Evolutionary conservation across 2,888 invertebrate species (phyloP).

Genomic region (Acanthoscelides obtectus): DNA sequence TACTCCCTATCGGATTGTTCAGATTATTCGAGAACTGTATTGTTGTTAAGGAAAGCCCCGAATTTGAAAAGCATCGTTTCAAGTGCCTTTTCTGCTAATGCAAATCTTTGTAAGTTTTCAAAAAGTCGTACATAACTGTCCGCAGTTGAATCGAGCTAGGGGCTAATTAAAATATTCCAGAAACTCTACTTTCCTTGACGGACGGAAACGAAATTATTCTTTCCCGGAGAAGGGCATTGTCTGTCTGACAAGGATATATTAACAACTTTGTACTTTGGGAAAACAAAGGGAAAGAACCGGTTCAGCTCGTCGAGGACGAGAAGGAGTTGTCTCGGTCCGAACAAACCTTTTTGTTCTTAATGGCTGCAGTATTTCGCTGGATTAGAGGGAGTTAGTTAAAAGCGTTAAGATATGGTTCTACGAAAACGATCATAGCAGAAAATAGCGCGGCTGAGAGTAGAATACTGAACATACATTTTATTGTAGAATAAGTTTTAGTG

Average conservation of each 20-base stretch:
- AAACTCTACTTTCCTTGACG: constrained; percentile 11
- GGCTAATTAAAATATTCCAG: neutral
- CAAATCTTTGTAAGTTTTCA: neutral
- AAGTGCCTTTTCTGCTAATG: neutral
- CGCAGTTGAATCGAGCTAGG: neutral
- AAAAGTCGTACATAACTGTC: neutral
- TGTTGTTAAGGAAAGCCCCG: neutral
- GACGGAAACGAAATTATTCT: constrained; percentile 19
- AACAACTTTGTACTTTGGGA: constrained; percentile 17
- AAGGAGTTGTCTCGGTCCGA: constrained; percentile 5
- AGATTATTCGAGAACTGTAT: too few relatives aligned
- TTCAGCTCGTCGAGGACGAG: too few relatives aligned
- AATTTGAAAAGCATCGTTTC: neutral
- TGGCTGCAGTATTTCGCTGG: constrained; percentile 14
- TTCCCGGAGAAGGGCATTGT: constrained; percentile 16
- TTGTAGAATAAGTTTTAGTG: too few relatives aligned
- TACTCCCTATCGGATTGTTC: too few relatives aligned
- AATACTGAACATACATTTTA: too few relatives aligned
- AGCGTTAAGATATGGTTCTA: neutral
- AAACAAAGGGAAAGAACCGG: constrained; percentile 10
- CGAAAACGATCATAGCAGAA: neutral
- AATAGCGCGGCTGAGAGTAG: too few relatives aligned
- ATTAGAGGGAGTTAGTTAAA: constrained; percentile 24
- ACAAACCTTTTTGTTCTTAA: neutral
- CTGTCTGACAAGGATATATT: constrained; percentile 21